Conservation (phyloP, 2,888 invertebrate species). For the Phragmatobia fuliginosa region DNA sequence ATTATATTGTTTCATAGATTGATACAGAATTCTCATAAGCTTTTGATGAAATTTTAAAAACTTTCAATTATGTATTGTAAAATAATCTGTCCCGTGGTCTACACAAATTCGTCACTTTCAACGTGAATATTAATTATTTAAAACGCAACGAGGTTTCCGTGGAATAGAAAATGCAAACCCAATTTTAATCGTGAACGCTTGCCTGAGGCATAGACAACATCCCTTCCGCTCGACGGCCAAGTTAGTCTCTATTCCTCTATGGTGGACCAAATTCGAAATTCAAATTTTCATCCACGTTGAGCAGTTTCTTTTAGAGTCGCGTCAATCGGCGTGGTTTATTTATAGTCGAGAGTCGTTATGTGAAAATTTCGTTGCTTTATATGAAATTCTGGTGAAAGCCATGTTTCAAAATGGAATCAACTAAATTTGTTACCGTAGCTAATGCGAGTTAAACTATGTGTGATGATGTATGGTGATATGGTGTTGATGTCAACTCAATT, state of each 20-base stretch:
- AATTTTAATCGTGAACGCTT: slow-evolving; percentile 6
- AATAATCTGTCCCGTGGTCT: background rate
- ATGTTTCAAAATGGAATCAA: background rate
- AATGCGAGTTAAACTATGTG: background rate
- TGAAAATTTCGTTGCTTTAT: too few relatives aligned
- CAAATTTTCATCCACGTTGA: background rate
- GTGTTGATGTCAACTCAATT: background rate
- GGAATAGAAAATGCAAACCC: slow-evolving; percentile 4
- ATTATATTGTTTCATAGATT: too few relatives aligned
- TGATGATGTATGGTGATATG: too few relatives aligned
- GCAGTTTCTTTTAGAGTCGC: background rate
- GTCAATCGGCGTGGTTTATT: background rate
- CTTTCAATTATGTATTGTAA: too few relatives aligned
- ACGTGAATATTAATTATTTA: background rate
- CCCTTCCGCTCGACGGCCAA: background rate
- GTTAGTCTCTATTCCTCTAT: slow-evolving; percentile 4
- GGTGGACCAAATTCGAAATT: slow-evolving; percentile 7
- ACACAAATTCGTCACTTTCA: background rate
- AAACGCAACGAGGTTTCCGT: background rate
- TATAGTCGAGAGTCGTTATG: background rate
- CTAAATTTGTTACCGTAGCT: background rate
- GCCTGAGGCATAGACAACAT: slow-evolving; percentile 7
- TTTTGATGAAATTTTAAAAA: too few relatives aligned
- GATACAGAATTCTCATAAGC: too few relatives aligned
- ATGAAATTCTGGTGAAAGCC: background rate